Base-by-base conservation (phyloP, 1,140 invertebrate genomes). In the Pemphigus obesinymphae region DNA sequence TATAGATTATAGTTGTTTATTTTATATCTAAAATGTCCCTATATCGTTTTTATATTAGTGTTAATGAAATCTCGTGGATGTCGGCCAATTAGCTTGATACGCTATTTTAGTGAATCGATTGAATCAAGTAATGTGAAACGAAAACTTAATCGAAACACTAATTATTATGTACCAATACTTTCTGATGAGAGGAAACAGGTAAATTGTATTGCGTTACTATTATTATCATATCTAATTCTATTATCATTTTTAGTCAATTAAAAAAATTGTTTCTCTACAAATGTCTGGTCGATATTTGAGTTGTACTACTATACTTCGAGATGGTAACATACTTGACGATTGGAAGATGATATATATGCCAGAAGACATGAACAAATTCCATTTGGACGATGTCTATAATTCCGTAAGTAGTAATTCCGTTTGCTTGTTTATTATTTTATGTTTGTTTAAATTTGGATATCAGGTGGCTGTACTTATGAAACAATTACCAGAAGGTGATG, bases 231-330 rank as follows among this genome's bases (percentile, higher is more conserved):
- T 73, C 11, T 78, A 80, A 80, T 63, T 31, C 2, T 13, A 11
- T 63, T 6, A 80, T 3, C 1, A 6, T 31, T 63, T 80, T 31
- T 63, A 80, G 76, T 61, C 76, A 17, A 45, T 80, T 45, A 43
- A 80, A 43, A 80, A 80, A 63, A 80, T 80, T 45, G 76, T 80
- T 80, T 43, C 76, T 61, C 15, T 80, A 80, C 76, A 80, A 80
- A 80, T 80, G 17, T 80, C 55, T 63, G 76, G 76, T 61, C 76
- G 17, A 10, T 80, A 80, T 63, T 31, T 80, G 23, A 63, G 5
- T 45, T 80, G 76, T 20, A 80, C 76, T 10, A 34, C 76, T 26
- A 61, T 80, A 61, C 23, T 80, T 23, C 37, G 76, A 20, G 23
- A 80, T 11, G 76, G 55, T n/a, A 63, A 80, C 4, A 80, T 80